A percentile compares a stretch with the other conserved stretches of the same genome.
phyloP scores from a whole-genome alignment of 1,140 invertebrate species.

The Habropoda laboriosa region DNA sequence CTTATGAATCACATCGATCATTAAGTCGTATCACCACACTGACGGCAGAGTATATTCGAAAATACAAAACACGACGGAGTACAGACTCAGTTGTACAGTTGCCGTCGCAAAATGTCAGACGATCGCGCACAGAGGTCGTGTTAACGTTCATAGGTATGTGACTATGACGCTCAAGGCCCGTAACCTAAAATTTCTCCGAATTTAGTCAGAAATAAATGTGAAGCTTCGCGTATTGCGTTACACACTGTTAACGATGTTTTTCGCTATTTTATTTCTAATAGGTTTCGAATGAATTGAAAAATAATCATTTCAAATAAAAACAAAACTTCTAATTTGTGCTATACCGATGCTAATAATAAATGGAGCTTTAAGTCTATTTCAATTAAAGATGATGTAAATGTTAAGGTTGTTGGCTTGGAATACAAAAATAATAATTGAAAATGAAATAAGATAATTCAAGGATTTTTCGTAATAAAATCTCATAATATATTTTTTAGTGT shows the following conservation, averaged over 20 bases:
- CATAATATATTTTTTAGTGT: not conserved
- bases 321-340: not conserved
- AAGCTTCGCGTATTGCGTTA: not conserved
- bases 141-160: conserved; percentile 21
- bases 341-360: conserved; percentile 8
- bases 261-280: not conserved
- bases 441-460: not conserved
- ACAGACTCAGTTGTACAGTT: conserved; percentile 16
- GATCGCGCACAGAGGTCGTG: conserved; percentile 31
- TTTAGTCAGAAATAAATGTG: not conserved
- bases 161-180: not conserved
- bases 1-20: conserved; percentile 25
- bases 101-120: conserved; percentile 62
- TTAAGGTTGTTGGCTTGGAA: not conserved
- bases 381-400: not conserved
- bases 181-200: not conserved
- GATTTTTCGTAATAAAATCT: not conserved
- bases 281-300: not conserved
- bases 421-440: not conserved
- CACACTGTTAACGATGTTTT: not conserved
- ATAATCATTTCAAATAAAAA: not conserved
- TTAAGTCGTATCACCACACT: conserved; percentile 28
- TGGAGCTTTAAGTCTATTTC: not conserved
- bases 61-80: conserved; percentile 54
- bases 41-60: conserved; percentile 27